phyloP scores from a whole-genome alignment of 2,888 invertebrate genomes.

The Tenodera sinensis region DNA sequence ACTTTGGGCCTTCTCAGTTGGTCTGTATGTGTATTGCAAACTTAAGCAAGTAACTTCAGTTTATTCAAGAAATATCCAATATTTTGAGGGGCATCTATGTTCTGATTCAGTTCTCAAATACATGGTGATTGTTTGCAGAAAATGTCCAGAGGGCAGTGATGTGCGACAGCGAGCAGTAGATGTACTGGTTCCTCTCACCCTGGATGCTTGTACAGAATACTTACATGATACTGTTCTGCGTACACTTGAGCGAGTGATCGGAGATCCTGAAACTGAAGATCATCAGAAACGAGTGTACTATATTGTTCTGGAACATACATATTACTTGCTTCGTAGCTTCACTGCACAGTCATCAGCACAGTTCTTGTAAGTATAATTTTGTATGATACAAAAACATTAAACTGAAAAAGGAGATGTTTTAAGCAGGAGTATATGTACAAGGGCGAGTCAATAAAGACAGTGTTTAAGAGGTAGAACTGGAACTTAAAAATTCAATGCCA shows the following conservation, averaged over 20 bases:
- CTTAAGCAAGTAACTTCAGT: too few species aligned
- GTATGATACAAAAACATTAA: too few species aligned
- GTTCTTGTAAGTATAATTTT: neutral
- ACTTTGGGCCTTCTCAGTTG: too few species aligned
- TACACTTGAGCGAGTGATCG: constrained; percentile 60
- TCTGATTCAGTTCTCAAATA: neutral
- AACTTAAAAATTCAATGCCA: too few species aligned
- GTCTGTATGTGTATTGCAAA: too few species aligned
- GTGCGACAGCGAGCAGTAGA: constrained; percentile 62
- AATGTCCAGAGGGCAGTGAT: constrained; percentile 59
- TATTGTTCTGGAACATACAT: constrained; percentile 63
- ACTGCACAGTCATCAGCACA: constrained; percentile 25
- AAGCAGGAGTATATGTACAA: too few species aligned
- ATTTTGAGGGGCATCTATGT: neutral
- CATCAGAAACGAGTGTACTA: constrained; percentile 61
- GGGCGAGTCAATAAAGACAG: too few species aligned
- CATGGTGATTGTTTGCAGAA: constrained; percentile 36
- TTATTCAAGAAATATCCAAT: too few species aligned
- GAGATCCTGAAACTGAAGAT: constrained; percentile 61
- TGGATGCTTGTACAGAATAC: constrained; percentile 74
- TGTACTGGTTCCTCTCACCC: constrained; percentile 69
- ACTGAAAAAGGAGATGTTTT: too few species aligned
- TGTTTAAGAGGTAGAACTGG: too few species aligned
- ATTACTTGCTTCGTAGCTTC: constrained; percentile 52
- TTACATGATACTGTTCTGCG: constrained; percentile 54